Base-by-base conservation (phyloP, 2,888 invertebrate genomes). In the Neoascia interrupta region DNA sequence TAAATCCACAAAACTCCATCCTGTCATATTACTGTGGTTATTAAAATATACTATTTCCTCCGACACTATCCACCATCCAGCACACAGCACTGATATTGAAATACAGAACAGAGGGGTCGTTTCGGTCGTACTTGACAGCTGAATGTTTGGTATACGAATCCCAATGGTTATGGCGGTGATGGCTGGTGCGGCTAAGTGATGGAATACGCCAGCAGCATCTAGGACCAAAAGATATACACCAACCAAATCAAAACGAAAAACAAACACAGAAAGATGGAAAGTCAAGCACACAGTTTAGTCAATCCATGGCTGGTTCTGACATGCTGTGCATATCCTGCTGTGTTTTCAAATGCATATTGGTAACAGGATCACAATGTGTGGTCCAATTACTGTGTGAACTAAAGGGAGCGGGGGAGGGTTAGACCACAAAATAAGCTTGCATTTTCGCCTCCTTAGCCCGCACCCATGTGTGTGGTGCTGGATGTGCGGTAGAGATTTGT, bases 401-500 rank as follows among this genome's bases (percentile, higher is more conserved):
- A 23, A 41, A 26, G 5, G n/a, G n/a, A n/a, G n/a, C n/a, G n/a
- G n/a, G n/a, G n/a, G n/a, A n/a, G 18, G 26, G 28, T 2, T n/a
- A 16, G 1, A 34, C 64, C 64, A 43, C 53, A 53, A 43, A 64
- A 64, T 34, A 31, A 34, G 49, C 39, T n/a, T n/a, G n/a, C n/a
- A n/a, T n/a, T n/a, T n/a, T n/a, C n/a, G n/a, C n/a, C n/a, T n/a
- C n/a, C n/a, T n/a, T n/a, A n/a, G n/a, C n/a, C 19, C 28, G 16
- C 11, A 16, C 15, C 31, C 45, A 1, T 8, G n/a, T 19, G 15
- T 3, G 18, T 34, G 39, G 13, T 72, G 26, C 10, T 21, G n/a
- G n/a, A n/a, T n/a, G n/a, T n/a, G n/a, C n/a, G 41, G 26, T 56
- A 49, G 16, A 51, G 61, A 74, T 63, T 63, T 58, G 69, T 58